phyloP scores from a whole-genome alignment of 2,888 invertebrate genomes.

The Kuschelorhynchus macadamiae region DNA sequence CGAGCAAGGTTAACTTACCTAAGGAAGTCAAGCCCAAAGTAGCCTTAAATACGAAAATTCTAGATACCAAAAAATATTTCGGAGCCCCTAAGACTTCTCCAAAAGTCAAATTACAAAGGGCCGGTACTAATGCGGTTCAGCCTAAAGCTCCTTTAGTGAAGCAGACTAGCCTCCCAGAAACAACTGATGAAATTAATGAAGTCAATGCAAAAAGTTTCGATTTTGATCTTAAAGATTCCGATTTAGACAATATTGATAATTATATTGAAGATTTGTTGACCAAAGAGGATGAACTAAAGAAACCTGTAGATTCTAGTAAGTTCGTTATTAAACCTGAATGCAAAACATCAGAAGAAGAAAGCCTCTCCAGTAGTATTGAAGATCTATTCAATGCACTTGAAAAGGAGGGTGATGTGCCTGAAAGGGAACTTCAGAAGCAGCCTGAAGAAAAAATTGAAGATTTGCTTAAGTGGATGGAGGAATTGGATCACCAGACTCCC shows the following conservation, averaged over 20 bases:
- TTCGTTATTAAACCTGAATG: constrained; percentile 50
- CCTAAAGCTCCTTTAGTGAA: constrained; percentile 55
- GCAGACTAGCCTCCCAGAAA: constrained; percentile 62
- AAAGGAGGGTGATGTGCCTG: constrained; percentile 45
- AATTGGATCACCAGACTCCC: constrained; percentile 64
- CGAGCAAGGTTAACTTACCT: constrained; percentile 66
- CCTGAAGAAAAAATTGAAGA: constrained; percentile 66
- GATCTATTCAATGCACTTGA: constrained; percentile 67
- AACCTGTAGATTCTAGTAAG: constrained; percentile 63
- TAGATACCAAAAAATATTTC: constrained; percentile 67
- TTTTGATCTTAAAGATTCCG: constrained; percentile 67
- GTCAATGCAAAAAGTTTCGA: constrained; percentile 60
- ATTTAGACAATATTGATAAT: constrained; percentile 64
- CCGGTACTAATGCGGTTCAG: constrained; percentile 51
- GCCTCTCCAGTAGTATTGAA: constrained; percentile 66
- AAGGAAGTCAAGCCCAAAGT: constrained; percentile 67
- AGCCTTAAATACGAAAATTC: constrained; percentile 61
- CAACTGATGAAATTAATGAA: constrained; percentile 50
- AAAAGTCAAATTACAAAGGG: constrained; percentile 50
- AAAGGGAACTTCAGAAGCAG: constrained; percentile 44
- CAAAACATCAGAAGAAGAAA: constrained; percentile 51
- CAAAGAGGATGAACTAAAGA: constrained; percentile 66
- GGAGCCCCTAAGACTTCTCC: constrained; percentile 56
- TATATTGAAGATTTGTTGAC: constrained; percentile 67
- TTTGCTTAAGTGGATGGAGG: constrained; percentile 67